phyloP scores from a whole-genome alignment of 2,888 invertebrate genomes.

The Oscheius sp. region DNA sequence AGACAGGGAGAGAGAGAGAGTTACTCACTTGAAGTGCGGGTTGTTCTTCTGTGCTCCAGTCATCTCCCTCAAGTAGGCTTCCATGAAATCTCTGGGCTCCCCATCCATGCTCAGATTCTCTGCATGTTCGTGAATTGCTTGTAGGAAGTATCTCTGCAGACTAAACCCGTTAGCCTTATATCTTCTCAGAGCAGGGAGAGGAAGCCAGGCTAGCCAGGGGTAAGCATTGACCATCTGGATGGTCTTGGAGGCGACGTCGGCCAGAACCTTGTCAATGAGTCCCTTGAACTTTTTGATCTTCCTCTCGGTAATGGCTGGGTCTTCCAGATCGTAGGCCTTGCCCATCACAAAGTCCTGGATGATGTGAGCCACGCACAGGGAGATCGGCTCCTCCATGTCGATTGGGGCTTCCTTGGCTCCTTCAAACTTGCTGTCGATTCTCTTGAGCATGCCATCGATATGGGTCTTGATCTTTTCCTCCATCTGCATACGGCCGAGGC shows the following conservation, averaged over 20 bases:
- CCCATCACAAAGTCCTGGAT: slow-evolving; percentile 72
- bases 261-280: slow-evolving; percentile 56
- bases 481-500: slow-evolving; percentile 43
- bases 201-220: slow-evolving; percentile 58
- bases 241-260: slow-evolving; percentile 51
- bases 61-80: slow-evolving; percentile 59
- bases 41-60: slow-evolving; percentile 23
- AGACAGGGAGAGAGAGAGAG: background rate
- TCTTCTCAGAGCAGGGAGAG: slow-evolving; percentile 50
- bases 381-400: slow-evolving; percentile 59
- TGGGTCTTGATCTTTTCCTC: slow-evolving; percentile 47
- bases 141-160: slow-evolving; percentile 53
- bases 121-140: slow-evolving; percentile 32
- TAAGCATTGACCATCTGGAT: slow-evolving; percentile 65
- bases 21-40: slow-evolving; percentile 25
- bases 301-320: slow-evolving; percentile 63
- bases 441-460: slow-evolving; percentile 37
- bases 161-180: slow-evolving; percentile 65
- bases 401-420: slow-evolving; percentile 37
- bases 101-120: slow-evolving; percentile 39
- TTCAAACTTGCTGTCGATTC: slow-evolving; percentile 29
- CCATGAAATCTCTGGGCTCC: slow-evolving; percentile 64
- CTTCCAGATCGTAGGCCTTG: slow-evolving; percentile 58
- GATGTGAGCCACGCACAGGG: slow-evolving; percentile 70
- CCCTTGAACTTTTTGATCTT: slow-evolving; percentile 62